Conservation (phyloP, 2,888 invertebrate species). For the Odontothrips loti region DNA sequence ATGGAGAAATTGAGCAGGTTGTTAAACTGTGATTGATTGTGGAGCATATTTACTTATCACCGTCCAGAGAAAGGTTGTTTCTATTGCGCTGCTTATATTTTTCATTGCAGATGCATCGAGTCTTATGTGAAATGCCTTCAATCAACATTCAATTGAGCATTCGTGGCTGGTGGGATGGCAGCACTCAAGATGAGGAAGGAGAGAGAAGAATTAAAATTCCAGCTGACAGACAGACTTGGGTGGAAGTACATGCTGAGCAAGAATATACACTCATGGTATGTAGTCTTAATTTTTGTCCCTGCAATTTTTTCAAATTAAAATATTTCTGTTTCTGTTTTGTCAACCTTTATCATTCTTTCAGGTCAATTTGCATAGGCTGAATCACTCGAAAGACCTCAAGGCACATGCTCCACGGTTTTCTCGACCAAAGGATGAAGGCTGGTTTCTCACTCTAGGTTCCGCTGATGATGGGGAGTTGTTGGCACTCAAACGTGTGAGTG, state of each 20-base stretch:
- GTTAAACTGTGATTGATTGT: background rate
- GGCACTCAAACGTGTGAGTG: conserved; percentile 71
- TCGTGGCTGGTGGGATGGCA: conserved; percentile 52
- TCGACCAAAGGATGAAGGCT: conserved; percentile 92
- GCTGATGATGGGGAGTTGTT: conserved; percentile 65
- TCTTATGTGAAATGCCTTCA: conserved; percentile 61
- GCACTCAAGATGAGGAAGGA: conserved; percentile 37
- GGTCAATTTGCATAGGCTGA: conserved; percentile 50
- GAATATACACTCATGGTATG: conserved; percentile 64
- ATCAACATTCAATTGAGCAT: conserved; percentile 55
- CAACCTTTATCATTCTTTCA: background rate
- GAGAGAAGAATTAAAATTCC: conserved; percentile 30
- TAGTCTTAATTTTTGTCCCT: conserved; percentile 5
- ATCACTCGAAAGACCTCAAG: conserved; percentile 53
- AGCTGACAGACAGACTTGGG: conserved; percentile 11
- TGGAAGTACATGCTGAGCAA: conserved; percentile 66
- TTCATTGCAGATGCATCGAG: conserved; percentile 46
- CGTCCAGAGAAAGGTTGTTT: background rate
- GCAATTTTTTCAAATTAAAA: background rate
- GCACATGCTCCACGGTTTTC: conserved; percentile 83
- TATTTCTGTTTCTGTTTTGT: background rate
- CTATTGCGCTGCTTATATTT: conserved; percentile 1
- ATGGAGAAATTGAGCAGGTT: conserved; percentile 67
- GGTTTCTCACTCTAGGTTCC: conserved; percentile 84
- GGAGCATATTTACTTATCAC: no score